These are phyloP conservation scores for Aspiorhynchus laticeps DNA, from an alignment of 2,113 vertebrate species.

Conservation along the genomic window DNA sequence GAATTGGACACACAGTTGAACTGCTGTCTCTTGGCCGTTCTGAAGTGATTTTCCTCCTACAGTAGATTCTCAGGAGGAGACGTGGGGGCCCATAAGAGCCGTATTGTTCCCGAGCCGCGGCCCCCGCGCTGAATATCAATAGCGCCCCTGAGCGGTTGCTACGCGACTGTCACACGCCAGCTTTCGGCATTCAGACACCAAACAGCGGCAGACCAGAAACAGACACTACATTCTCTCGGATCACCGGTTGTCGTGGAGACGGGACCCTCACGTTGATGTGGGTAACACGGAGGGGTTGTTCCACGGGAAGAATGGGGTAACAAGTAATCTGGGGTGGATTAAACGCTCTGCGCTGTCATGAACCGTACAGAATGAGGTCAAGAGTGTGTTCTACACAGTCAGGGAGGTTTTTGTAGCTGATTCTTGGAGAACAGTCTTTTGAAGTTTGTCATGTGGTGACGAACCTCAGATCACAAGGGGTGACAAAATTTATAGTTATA, in stretches of 20 bases:
- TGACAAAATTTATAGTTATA: not conserved
- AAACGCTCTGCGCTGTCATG: not conserved
- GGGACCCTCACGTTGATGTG: not conserved
- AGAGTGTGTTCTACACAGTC: not conserved
- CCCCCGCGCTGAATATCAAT: conserved; percentile 72
- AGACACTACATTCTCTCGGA: conserved; percentile 31
- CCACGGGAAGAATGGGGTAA: not conserved
- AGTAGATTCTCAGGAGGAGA: conserved; percentile 50
- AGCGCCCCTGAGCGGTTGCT: conserved; percentile 64
- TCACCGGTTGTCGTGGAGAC: conserved; percentile 21
- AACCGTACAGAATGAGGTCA: not conserved
- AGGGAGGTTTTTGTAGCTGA: not conserved
- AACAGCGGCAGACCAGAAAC: conserved; percentile 57
- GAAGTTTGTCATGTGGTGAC: not conserved
- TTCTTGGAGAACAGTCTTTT: not conserved
- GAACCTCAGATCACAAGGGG: not conserved
- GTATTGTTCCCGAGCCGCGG: conserved; percentile 70
- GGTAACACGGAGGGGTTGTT: not conserved
- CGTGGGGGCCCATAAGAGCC: conserved; percentile 68
- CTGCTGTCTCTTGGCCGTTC: conserved; percentile 18
- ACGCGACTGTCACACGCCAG: conserved; percentile 71
- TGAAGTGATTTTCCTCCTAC: conserved; percentile 69
- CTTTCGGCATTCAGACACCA: conserved; percentile 53
- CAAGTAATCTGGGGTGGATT: conserved; percentile 9
- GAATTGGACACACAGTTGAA: not conserved